Percentiles rank a stretch among this genome's conserved stretches.
These are phyloP conservation scores for Thryonomys swinderianus DNA, from an alignment of 2,113 vertebrate species.

Conservation along the genomic window DNA sequence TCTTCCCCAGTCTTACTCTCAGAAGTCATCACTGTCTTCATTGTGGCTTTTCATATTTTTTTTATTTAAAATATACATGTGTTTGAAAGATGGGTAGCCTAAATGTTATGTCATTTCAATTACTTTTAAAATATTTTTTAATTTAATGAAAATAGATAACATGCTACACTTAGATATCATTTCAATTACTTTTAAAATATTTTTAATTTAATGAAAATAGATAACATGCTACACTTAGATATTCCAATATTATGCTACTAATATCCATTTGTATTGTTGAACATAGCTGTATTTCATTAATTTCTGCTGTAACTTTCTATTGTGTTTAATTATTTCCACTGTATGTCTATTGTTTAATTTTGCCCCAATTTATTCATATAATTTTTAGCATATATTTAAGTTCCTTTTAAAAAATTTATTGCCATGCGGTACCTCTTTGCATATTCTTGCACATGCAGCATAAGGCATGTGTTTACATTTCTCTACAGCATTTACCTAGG, in stretches of 20 bases:
- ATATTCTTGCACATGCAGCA: neutral
- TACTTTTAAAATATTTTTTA: neutral
- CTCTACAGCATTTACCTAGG: neutral
- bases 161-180: neutral
- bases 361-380: neutral
- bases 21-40: neutral
- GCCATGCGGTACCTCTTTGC: neutral
- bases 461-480: neutral
- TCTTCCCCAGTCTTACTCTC: neutral
- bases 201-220: neutral
- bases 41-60: neutral
- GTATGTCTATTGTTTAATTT: neutral
- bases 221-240: neutral
- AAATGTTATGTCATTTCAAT: neutral
- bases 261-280: neutral
- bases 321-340: neutral
- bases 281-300: neutral
- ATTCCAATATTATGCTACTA: neutral
- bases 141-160: neutral
- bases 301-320: neutral
- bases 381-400: neutral
- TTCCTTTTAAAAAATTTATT: neutral
- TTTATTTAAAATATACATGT: neutral
- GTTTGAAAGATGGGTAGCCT: neutral
- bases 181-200: neutral